Evolutionary conservation across 2,797 vertebrate genomes (phyloP), one percentile per base, ranked within the genome.

Genomic region (Phataginus tricuspis): DNA sequence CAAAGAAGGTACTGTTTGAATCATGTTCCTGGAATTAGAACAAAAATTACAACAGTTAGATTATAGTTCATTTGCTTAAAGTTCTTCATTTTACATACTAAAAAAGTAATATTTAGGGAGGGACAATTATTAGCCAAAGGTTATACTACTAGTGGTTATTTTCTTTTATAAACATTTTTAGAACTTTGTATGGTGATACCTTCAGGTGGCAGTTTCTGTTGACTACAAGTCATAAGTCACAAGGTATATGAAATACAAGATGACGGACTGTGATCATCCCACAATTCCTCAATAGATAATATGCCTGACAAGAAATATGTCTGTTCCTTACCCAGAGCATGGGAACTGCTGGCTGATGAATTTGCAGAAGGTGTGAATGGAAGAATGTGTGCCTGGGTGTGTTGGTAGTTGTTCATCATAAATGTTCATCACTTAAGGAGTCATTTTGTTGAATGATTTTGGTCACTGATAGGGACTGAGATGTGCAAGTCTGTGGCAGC

Each of bases 391-490:
- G 64, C 37, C 82, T 83, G 87, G 19, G 37, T 93, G 63, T 57
- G 34, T 37, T 77, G 53, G 25, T 92, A 61, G 68, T 88, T 96
- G 85, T 66, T 89, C 78, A 88, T 94, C 94, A 95, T 11, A 51
- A 68, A 19, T 37, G 37, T 37, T 37, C 37, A 37, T 37, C 93
- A 92, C 91, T 94, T 86, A 90, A 68, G 53, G 59, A 96, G 85
- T 83, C 68, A 79, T 93, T 95, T 96, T 88, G 86, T 83, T 79
- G 72, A 37, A 86, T 78, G 77, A 64, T 90, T 94, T 93, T 93
- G 63, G 87, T 79, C 88, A 74, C 63, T 90, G 96, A 89, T 91
- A 91, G 69, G 74, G 53, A 29, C 64, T 80, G 87, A 96, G 87
- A 75, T 86, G 71, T 92, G 66, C 27, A 77, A 75, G 85, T 59